Evolutionary conservation across 2,113 vertebrate species (phyloP), one percentile per base, ranked within the genome.

Genomic region (Lophura nycthemera): DNA sequence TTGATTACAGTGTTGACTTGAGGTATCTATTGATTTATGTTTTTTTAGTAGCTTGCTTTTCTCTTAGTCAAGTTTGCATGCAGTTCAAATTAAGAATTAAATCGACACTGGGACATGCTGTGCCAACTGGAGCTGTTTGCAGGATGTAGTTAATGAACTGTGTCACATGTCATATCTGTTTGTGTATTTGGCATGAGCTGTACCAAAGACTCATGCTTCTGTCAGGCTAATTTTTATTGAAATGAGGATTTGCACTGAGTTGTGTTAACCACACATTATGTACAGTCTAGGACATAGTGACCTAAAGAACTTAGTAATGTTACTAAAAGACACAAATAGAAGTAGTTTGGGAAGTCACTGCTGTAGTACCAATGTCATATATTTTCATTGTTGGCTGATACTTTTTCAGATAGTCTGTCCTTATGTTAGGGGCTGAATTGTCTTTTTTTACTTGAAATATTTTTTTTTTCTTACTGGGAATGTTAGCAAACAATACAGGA

Each of bases 161-260:
- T 7, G 13, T 71, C 80, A 27, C 76, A 4, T 2, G 1, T 70
- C 73, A 20, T 38, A 30, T 47, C 38, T 1, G 0, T n/a, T 36
- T 4, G n/a, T 59, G 12, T 6, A 0, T 22, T 1, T 7, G 63
- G 63, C 43, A 90, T 40, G 52, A 84, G 71, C 84, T 72, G 66
- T 64, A 40, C 47, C 61, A 2, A 40, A 50, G 32, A 11, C 52
- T 65, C 0, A 0, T 4, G 0, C 11, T 42, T 24, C 1, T 10
- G 3, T 8, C 20, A 0, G 2, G 64, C 11, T 34, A 13, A 20
- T 25, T 48, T 72, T 24, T 54, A 0, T 34, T 2, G 43, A 27
- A 71, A 16, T 1, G 34, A 57, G 32, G 65, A 32, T 61, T 72
- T 59, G 32, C 27, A 27, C 5, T 19, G 75, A 25, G 29, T 13